Evolutionary conservation across 1,140 invertebrate genomes (phyloP).

Genomic region (Drosophila subobscura): DNA sequence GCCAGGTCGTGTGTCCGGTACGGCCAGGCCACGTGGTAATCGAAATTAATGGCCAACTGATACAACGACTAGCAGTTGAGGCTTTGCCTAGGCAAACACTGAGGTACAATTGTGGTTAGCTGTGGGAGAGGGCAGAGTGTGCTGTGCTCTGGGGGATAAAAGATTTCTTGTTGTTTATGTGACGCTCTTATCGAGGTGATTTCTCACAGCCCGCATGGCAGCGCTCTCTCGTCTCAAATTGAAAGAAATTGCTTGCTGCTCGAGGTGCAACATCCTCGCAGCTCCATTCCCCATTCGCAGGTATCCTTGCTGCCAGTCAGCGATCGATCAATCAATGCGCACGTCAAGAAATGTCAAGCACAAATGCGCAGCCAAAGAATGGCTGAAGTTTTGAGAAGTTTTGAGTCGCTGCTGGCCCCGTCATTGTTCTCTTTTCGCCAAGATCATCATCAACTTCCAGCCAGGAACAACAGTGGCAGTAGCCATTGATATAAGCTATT

Average conservation of each 20-base stretch:
- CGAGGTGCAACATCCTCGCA: not conserved
- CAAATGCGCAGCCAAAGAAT: constrained; percentile 51
- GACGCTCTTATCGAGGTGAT: constrained; percentile 55
- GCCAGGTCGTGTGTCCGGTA: constrained; percentile 71
- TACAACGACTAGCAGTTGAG: constrained; percentile 53
- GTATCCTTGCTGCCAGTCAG: constrained; percentile 28
- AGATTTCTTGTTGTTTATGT: constrained; percentile 58
- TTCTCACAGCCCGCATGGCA: constrained; percentile 41
- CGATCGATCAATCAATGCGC: constrained; percentile 73
- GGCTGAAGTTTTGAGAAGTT: constrained; percentile 41
- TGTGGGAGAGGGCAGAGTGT: constrained; percentile 12
- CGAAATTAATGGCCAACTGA: constrained; percentile 78
- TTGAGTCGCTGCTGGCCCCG: constrained; percentile 10
- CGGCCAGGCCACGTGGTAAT: constrained; percentile 68
- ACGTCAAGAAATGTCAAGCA: constrained; percentile 62
- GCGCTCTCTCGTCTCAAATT: constrained; percentile 41
- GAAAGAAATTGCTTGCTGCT: constrained; percentile 48
- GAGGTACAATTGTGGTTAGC: constrained; percentile 13
- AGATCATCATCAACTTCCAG: constrained; percentile 16
- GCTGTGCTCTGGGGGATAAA: constrained; percentile 7
- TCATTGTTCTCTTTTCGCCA: constrained; percentile 32
- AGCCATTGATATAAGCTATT: constrained; percentile 52
- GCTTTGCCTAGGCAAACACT: constrained; percentile 28
- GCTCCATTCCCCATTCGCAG: not conserved
- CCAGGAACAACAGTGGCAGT: not conserved